These are phyloP conservation scores for Phalacrocorax pelagicus DNA, from an alignment of 2,113 vertebrate genomes.

Conservation along the genomic window DNA sequence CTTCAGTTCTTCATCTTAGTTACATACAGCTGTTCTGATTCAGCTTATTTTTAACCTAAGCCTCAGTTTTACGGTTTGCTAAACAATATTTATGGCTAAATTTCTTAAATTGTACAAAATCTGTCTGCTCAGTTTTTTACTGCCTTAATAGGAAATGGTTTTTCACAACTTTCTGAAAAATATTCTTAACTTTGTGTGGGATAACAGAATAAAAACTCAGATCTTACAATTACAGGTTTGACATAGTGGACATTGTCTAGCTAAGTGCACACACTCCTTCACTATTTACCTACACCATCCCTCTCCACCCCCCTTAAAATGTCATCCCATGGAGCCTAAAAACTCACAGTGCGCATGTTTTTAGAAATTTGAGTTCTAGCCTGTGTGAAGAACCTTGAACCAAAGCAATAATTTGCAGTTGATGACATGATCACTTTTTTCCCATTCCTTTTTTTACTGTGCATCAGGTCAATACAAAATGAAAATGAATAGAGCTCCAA, in stretches of 20 bases:
- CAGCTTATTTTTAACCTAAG: conserved; percentile 1
- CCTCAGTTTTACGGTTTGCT: not conserved
- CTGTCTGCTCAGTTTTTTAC: not conserved
- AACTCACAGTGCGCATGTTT: not conserved
- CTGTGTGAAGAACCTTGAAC: not conserved
- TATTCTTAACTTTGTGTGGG: not conserved
- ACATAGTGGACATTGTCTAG: not conserved
- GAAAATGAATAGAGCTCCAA: not conserved
- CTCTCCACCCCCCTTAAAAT: not conserved
- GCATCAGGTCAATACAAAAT: not conserved
- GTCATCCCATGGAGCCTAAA: not conserved
- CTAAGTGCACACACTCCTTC: accelerated
- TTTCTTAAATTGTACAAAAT: not conserved
- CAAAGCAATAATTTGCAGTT: not conserved
- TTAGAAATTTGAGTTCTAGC: not conserved
- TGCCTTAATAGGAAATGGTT: not conserved
- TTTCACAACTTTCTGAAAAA: not conserved
- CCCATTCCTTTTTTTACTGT: not conserved
- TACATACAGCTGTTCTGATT: not conserved
- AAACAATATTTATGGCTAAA: not conserved
- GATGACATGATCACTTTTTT: not conserved
- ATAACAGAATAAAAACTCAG: not conserved
- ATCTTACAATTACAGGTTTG: not conserved
- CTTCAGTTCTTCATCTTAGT: not conserved
- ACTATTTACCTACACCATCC: not conserved